phyloP scores from a whole-genome alignment of 2,797 vertebrate genomes.

The Potorous gilbertii region DNA sequence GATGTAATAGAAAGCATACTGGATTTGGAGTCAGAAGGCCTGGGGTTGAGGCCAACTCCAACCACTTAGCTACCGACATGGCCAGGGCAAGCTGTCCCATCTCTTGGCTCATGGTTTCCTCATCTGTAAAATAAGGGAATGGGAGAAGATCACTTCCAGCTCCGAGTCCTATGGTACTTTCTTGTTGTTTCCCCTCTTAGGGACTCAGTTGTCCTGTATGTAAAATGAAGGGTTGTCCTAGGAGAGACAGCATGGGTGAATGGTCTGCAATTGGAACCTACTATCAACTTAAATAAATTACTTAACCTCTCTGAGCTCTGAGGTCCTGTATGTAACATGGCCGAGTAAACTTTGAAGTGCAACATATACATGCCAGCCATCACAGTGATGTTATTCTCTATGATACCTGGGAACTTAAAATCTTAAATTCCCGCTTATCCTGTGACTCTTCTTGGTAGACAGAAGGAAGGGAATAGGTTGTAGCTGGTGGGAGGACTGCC shows the following conservation, averaged over 20 bases:
- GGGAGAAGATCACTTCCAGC: neutral
- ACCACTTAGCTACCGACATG: neutral
- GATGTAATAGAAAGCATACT: neutral
- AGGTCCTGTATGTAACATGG: neutral
- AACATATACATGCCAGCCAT: neutral
- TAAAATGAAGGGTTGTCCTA: neutral
- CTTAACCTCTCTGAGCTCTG: neutral
- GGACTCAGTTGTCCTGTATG: neutral
- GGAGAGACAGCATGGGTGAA: neutral
- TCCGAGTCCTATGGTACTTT: neutral
- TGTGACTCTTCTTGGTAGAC: neutral
- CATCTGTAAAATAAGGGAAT: neutral
- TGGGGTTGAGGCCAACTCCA: neutral
- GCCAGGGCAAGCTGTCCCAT: neutral
- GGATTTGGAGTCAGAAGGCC: neutral
- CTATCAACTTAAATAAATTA: neutral
- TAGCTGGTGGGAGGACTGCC: neutral
- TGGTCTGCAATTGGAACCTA: neutral
- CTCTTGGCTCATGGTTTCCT: neutral
- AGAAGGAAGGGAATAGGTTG: neutral
- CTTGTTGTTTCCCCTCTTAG: neutral
- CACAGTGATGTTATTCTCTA: neutral
- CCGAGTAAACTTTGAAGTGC: neutral
- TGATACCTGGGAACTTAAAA: neutral
- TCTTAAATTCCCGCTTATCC: neutral